Percentiles rank a stretch among this genome's conserved stretches.
These are phyloP conservation scores for Cephalopterus ornatus DNA, from an alignment of 2,113 vertebrate genomes.

Conservation along the genomic window DNA sequence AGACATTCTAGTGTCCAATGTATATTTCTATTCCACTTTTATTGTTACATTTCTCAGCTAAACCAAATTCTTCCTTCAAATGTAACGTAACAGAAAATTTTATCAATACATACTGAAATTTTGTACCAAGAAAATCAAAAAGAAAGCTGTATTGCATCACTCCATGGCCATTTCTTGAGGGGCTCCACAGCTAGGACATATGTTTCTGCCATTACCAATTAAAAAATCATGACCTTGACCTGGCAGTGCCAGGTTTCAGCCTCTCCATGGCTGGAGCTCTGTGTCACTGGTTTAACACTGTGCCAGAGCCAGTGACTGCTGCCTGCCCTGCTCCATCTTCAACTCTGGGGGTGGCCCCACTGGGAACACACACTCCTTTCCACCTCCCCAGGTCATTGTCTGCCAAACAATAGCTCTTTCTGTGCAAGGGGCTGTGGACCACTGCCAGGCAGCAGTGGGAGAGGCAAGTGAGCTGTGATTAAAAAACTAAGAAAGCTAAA, in stretches of 20 bases:
- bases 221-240: background rate
- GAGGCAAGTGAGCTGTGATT: background rate
- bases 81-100: background rate
- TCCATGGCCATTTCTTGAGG: background rate
- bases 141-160: background rate
- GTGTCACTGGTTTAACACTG: background rate
- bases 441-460: background rate
- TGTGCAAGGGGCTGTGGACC: background rate
- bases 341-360: background rate
- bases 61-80: background rate
- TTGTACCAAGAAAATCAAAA: background rate
- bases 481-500: background rate
- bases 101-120: background rate
- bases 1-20: background rate
- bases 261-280: background rate
- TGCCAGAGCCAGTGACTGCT: background rate
- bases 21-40: background rate
- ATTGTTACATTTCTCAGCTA: background rate
- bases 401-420: background rate
- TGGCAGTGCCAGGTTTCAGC: background rate
- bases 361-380: background rate
- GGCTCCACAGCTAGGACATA: background rate
- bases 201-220: background rate
- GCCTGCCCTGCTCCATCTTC: background rate
- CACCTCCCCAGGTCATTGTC: rapidly evolving